phyloP scores from a whole-genome alignment of 1,140 invertebrate species.

The Phenacoccus solenopsis region DNA sequence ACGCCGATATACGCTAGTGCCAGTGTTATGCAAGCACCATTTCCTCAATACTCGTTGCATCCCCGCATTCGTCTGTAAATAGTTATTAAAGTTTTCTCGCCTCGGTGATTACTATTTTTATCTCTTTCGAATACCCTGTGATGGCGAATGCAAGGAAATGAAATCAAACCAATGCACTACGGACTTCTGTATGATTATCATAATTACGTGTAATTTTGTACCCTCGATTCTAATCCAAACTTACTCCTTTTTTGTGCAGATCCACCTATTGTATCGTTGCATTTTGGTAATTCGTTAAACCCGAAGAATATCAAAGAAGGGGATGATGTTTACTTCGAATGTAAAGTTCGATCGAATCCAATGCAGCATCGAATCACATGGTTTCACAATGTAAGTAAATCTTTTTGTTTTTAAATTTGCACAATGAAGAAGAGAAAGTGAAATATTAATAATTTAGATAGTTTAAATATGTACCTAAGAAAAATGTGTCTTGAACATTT shows the following conservation, averaged over 20 bases:
- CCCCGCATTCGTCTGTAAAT: background rate
- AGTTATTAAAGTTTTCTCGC: background rate
- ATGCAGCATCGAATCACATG: slow-evolving; percentile 68
- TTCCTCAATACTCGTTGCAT: background rate
- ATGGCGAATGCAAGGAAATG: no score
- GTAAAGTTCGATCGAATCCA: slow-evolving; percentile 72
- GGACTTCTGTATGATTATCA: no score
- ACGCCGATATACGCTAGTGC: background rate
- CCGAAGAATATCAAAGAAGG: slow-evolving; percentile 79
- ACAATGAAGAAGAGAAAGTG: no score
- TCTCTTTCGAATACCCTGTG: no score
- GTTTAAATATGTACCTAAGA: no score
- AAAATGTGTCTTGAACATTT: no score
- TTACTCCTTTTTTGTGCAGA: slow-evolving; percentile 41
- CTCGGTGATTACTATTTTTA: no score
- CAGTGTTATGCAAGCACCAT: background rate
- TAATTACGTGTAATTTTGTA: background rate
- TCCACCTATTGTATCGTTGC: slow-evolving; percentile 65
- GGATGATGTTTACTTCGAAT: slow-evolving; percentile 85
- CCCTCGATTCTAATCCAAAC: no score
- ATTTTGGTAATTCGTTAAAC: slow-evolving; percentile 69
- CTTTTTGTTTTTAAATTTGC: background rate
- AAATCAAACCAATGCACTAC: no score
- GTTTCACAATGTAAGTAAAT: slow-evolving; percentile 67
- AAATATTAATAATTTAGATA: no score